Conservation (phyloP, 1,140 invertebrate species). For the Zaprionus gabonicus region DNA sequence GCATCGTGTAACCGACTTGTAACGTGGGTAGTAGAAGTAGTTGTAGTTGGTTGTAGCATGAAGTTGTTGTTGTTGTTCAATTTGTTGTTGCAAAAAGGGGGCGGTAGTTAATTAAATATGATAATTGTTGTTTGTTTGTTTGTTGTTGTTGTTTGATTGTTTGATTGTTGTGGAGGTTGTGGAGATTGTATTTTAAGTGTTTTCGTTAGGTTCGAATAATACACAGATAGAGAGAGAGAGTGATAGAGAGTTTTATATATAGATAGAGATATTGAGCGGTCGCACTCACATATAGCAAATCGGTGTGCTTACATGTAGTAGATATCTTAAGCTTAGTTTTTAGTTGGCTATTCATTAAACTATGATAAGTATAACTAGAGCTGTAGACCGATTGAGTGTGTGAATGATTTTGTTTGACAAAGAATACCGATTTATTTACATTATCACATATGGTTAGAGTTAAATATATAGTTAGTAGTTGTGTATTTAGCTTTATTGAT, state of each 20-base stretch:
- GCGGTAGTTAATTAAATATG: slow-evolving; percentile 79
- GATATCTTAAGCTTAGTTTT: slow-evolving; percentile 15
- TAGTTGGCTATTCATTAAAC: background rate
- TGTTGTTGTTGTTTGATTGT: slow-evolving; percentile 25
- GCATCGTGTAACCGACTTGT: slow-evolving; percentile 98
- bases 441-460: background rate
- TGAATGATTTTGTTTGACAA: slow-evolving; percentile 19
- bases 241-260: background rate
- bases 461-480: background rate
- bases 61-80: slow-evolving; percentile 59
- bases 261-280: slow-evolving; percentile 3
- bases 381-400: slow-evolving; percentile 5
- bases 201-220: slow-evolving; percentile 24
- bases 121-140: slow-evolving; percentile 58
- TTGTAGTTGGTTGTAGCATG: slow-evolving; percentile 78
- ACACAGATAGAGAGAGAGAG: slow-evolving; percentile 1
- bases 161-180: slow-evolving; percentile 23
- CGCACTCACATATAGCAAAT: slow-evolving; percentile 6
- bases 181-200: slow-evolving; percentile 20
- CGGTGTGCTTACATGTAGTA: slow-evolving; percentile 24
- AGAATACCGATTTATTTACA: slow-evolving; percentile 59
- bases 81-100: slow-evolving; percentile 72
- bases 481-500: slow-evolving; percentile 26
- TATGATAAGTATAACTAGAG: slow-evolving; percentile 9
- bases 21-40: slow-evolving; percentile 45